Base-by-base conservation (phyloP, 2,113 vertebrate species). In the Scomber scombrus region DNA sequence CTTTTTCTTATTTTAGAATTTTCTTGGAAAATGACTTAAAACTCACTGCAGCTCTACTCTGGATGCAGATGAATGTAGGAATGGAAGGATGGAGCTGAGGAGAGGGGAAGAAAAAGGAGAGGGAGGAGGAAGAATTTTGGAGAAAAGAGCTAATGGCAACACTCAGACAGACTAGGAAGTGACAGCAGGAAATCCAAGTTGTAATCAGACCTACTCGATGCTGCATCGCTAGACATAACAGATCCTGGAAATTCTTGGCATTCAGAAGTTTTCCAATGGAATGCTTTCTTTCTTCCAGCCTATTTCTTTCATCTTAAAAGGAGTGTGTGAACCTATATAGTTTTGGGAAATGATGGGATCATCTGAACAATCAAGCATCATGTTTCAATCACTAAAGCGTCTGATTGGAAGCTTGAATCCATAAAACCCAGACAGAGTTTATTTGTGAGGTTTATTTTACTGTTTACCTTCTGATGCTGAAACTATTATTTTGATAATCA, bases 111-210 rank as follows among this genome's bases (percentile, higher is more conserved):
- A 50, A 51, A 26, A 62, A 9, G 1, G 6, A 3, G 16, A 51
- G 11, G 45, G 5, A 31, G 55, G 40, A 50, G 29, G 23, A 23
- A 58, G 19, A 66, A 56, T 65, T 72, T 19, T 73, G 51, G 52
- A n/a, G 21, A 54, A 71, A 31, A 31, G 52, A 85, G 75, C 82
- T 82, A 81, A 57, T 62, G 52, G 21, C 43, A 84, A 64, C 63
- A 65, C 66, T 68, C 63, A 60, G 56, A 74, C 68, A 49, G 86
- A 40, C 31, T 11, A 68, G 73, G 81, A 88, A 67, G 55, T 82
- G 64, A 79, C 73, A 3, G 63, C 52, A 69, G 86, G 85, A 87
- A 85, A 47, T 82, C 75, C 75, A 83, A 23, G 72, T 65, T 76
- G 56, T 68, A 69, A 87, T 80, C 71, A 69, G 52, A 77, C 58